These are phyloP conservation scores for Monopis laevigella DNA, from an alignment of 2,888 invertebrate genomes.

Conservation along the genomic window DNA sequence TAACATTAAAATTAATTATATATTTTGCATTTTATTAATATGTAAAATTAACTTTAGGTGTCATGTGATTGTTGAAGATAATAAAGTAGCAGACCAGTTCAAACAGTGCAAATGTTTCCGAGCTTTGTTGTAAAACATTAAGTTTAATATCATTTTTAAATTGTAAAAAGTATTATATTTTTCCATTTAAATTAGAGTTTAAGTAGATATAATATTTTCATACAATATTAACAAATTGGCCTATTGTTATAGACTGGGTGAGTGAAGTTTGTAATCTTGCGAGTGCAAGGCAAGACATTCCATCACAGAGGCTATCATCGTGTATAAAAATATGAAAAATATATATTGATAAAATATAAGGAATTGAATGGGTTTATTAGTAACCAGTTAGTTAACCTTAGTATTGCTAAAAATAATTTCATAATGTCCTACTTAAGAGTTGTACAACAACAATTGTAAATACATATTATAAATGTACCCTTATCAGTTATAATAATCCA, in stretches of 20 bases:
- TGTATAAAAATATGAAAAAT: no score
- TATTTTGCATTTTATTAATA: conserved; percentile 6
- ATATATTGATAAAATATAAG: no score
- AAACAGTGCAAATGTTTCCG: conserved; percentile 1
- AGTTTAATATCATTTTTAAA: neutral
- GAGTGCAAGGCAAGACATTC: no score
- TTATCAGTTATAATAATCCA: neutral
- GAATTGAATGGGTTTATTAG: no score
- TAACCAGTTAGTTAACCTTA: no score
- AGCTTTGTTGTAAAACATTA: neutral
- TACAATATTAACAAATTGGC: no score
- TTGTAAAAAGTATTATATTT: conserved; percentile 3
- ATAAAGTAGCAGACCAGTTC: conserved; percentile 5
- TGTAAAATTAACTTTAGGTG: conserved; percentile 8
- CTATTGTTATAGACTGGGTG: no score
- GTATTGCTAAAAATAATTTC: no score
- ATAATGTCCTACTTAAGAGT: no score
- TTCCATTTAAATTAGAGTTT: conserved; percentile 1
- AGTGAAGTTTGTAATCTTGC: no score
- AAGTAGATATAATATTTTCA: conserved; percentile 7
- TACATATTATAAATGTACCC: conserved; percentile 2
- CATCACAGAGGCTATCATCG: no score
- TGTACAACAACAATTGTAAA: conserved; percentile 5
- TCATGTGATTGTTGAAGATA: conserved; percentile 4
- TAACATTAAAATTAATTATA: neutral